Evolutionary conservation across 2,888 invertebrate genomes (phyloP), one percentile per base, ranked within the genome.

Genomic region (Tinea pellionella): DNA sequence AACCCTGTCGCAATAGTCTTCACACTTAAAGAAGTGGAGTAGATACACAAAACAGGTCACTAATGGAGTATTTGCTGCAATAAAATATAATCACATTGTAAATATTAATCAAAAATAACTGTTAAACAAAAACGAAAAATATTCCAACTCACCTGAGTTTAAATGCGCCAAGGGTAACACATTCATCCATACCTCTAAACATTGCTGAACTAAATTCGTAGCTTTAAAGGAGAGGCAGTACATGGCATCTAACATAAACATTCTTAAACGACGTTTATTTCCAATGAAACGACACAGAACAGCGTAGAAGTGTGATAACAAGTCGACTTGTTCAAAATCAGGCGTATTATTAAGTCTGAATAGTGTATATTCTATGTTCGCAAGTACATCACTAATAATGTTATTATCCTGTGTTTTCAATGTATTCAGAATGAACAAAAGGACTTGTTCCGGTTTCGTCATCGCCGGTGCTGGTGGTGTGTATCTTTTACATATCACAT

Each of bases 221-320:
- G 83, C 73, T 67, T 81, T 87, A 62, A 69, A 85, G 58, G 79
- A 75, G 29, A 85, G 71, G 62, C 85, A 86, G 64, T 88, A 88
- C 81, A 88, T 79, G 2, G 86, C 84, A 66, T 87, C 83, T 53
- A 88, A 63, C 60, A 88, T 71, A 61, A 88, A 88, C 4, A 76
- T 61, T 59, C 81, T 72, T 53, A 88, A 64, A 2, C 77, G 72
- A 62, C 73, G 75, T 62, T 72, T 76, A 57, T 74, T 67, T 56
- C 71, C 68, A 59, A 72, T 75, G 63, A 75, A 75, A 64, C 78
- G 74, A 65, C 88, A 88, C 15, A 84, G 62, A 11, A 81, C 65
- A 7, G 85, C 82, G 69, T 81, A 88, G 61, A 87, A 80, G 66
- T 81, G 81, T 0, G 87, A 72, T 67, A 81, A 65, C 61, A 73